Percentiles rank a stretch among this genome's conserved stretches.
These are phyloP conservation scores for Aurelia coerulea DNA, from an alignment of 30 jellyfish, hydroid and myxozoan genomes.

Conservation along the genomic window DNA sequence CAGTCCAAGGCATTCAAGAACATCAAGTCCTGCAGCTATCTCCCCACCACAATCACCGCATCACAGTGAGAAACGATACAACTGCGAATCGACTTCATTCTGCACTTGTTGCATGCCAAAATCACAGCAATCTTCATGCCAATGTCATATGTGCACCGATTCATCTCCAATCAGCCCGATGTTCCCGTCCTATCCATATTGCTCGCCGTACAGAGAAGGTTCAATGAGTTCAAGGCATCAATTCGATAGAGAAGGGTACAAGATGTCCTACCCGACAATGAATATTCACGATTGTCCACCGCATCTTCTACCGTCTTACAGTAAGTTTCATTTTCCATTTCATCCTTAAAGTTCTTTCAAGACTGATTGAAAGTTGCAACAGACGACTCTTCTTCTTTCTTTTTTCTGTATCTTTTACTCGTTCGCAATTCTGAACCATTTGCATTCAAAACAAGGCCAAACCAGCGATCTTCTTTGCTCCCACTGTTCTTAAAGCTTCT, in stretches of 20 bases:
- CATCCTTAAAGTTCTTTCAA: background rate
- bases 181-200: constrained; percentile 68
- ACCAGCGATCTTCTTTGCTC: too few species aligned
- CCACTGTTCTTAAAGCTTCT: too few species aligned
- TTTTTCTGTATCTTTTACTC: too few species aligned
- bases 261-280: constrained; percentile 57
- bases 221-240: constrained; percentile 57
- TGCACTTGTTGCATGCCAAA: constrained; percentile 93
- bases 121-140: constrained; percentile 78
- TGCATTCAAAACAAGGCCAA: too few species aligned
- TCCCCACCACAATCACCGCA: constrained; percentile 27
- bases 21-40: constrained; percentile 50
- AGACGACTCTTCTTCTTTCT: too few species aligned
- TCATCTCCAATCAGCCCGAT: constrained; percentile 75
- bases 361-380: too few species aligned
- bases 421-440: too few species aligned
- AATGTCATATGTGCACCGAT: constrained; percentile 58
- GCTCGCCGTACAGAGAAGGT: constrained; percentile 65
- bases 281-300: constrained; percentile 66
- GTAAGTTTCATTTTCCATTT: constrained; percentile 36
- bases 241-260: constrained; percentile 67
- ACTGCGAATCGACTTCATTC: constrained; percentile 50
- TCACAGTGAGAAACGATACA: constrained; percentile 48
- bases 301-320: constrained; percentile 73
- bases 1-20: constrained; percentile 43